Base-by-base conservation (phyloP, 2,113 vertebrate genomes). In the Rhinichthys klamathensis region DNA sequence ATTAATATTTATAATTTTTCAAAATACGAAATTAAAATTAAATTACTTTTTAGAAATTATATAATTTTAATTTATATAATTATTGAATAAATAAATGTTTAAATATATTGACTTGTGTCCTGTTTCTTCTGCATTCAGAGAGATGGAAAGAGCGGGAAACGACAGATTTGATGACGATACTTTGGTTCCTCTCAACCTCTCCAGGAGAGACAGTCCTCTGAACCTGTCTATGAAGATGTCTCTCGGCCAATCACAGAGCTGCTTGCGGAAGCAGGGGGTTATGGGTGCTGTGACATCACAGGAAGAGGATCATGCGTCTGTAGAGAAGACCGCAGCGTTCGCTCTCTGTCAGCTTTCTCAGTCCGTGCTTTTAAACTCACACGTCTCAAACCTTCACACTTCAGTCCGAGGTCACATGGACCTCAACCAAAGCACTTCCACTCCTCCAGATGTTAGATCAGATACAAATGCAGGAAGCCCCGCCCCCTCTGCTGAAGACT, bases 281-380 rank as follows among this genome's bases (percentile, higher is more conserved):
- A 0, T 7, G 90, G 85, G 46, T 75, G 77, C 25, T 41, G 30
- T 10, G 54, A 41, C 6, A 82, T 79, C 1, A 84, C 86, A 15
- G 82, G 88, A 0, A 88, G 90, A 91, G 0, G 93, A 94, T 21
- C 96, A 97, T 82, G 90, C 92, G 21, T 93, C 93, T 3, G 97
- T 97, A 0, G 76, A 83, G 38, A 95, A 97, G 90, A 96, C 95
- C 0, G 98, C 97, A 0, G 98, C 97, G 0, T 95, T 98, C 41
- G 97, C 98, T 0, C 96, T 99, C 83, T 99, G 97, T 88, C 97
- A 98, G 88, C 93, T 99, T n/a, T 96, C 97, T 0, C 84, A 84
- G n/a, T 84, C 81, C 25, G 56, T 6, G 41, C 41, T 0, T 41
- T 41, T 8, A 41, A 9, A 41, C 41, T 41, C 41, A 2, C 41